Evolutionary conservation across 1,140 invertebrate species (phyloP), one percentile per base, ranked within the genome.

Genomic region (Thaumatotibia leucotreta): DNA sequence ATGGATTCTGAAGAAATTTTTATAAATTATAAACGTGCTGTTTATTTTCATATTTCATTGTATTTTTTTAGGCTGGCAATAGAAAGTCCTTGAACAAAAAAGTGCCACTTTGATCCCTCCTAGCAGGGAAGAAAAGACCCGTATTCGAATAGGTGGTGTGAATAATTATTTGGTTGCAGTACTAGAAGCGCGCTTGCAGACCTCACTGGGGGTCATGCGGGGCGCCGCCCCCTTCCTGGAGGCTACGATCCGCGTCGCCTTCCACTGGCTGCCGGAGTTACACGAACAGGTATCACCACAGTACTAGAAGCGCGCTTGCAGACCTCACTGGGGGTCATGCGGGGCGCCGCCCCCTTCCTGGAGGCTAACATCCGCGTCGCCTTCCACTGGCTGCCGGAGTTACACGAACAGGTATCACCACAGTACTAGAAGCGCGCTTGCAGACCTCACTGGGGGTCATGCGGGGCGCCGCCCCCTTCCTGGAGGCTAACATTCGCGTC

Each of bases 261-360:
- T 76, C 72, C 65, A 74, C 3, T 78, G 75, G 74, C 67, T 73
- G 66, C 64, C 63, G 9, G 35, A 61, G 0, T 66, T 69, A 29
- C 14, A 67, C 8, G 62, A 71, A 1, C 72, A 72, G 61, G 77
- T 81, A 65, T 49, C 10, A 54, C n/a, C n/a, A n/a, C 67, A 81
- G 79, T 69, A 0, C 20, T 77, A n/a, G 77, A 82, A 17, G 70
- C 69, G 10, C 63, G 68, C 0, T 63, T 82, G 24, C 79, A 82
- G 9, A 24, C 1, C 0, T 4, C 64, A 5, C 24, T 69, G 1
- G 0, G 8, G 0, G 11, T 17, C 6, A 35, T 74, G 1, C 68
- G 75, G 23, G 32, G 61, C 6, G 27, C 23, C 0, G 35, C 31
- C 11, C 39, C 50, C 9, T 32, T 76, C 22, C 32, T 75, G 1